Conservation (phyloP, 2,797 vertebrate genomes). For the Muraenolepis orangiensis region DNA sequence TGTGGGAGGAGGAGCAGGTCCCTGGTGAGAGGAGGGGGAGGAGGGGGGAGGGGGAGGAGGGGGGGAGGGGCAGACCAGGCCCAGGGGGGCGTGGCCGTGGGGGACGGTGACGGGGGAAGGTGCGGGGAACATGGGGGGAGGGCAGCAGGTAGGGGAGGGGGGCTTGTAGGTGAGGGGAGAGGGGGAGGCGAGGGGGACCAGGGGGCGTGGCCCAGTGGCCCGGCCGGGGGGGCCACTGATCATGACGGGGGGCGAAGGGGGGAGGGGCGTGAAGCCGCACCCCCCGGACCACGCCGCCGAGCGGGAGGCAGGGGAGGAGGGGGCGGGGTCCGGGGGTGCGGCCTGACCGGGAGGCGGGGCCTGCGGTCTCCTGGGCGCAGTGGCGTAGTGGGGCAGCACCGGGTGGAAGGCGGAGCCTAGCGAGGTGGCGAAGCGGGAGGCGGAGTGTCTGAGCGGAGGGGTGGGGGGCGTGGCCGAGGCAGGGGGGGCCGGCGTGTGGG, state of each 20-base stretch:
- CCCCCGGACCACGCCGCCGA: conserved; percentile 84
- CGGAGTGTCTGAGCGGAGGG: conserved; percentile 91
- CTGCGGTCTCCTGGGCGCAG: conserved; percentile 84
- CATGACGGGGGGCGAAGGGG: conserved; percentile 94
- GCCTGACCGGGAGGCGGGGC: conserved; percentile 71
- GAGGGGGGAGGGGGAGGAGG: conserved; percentile 76
- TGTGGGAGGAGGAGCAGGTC: conserved; percentile 98
- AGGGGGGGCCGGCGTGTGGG: conserved; percentile 79
- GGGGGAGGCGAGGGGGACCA: conserved; percentile 83
- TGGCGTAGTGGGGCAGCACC: conserved; percentile 94
- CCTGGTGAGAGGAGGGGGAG: conserved; percentile 88
- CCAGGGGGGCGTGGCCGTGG: conserved; percentile 62
- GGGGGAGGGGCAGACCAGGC: conserved; percentile 77
- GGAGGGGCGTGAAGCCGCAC: conserved; percentile 86
- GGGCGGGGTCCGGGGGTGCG: conserved; percentile 75
- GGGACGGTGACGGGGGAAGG: conserved; percentile 68
- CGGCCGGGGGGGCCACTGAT: conserved; percentile 95
- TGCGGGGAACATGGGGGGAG: conserved; percentile 77
- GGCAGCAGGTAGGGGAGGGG: conserved; percentile 80
- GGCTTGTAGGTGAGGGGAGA: conserved; percentile 82
- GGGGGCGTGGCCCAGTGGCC: conserved; percentile 85
- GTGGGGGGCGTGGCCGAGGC: conserved; percentile 84
- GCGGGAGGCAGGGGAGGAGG: conserved; percentile 74
- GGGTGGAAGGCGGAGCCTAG: conserved; percentile 97
- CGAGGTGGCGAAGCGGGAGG: conserved; percentile 94